phyloP scores from a whole-genome alignment of 2,797 vertebrate species.

The Lepus oiostolus region DNA sequence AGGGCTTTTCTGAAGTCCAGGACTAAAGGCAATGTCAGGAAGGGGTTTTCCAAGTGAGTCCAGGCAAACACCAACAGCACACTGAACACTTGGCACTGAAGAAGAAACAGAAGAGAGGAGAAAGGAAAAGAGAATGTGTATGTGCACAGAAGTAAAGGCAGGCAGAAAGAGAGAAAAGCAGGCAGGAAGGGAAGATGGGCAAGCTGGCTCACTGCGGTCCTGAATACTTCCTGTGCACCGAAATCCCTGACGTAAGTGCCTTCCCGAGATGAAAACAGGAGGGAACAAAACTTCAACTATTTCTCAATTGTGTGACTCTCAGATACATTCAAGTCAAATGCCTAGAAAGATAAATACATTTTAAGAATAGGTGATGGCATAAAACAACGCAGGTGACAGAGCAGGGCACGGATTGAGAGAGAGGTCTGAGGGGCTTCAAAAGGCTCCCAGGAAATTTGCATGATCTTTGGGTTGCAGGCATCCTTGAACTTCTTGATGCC shows the following conservation, averaged over 20 bases:
- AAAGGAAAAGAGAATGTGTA: neutral
- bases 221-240: neutral
- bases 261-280: neutral
- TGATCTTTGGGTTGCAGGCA: too few relatives aligned
- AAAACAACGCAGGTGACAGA: neutral
- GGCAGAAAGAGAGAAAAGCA: neutral
- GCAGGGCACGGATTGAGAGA: neutral
- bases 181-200: neutral
- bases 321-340: slow-evolving; percentile 12
- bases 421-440: too few relatives aligned
- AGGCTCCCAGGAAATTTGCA: too few relatives aligned
- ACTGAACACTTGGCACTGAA: neutral
- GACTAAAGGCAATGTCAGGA: neutral
- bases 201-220: neutral
- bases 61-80: neutral
- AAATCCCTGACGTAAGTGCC: neutral
- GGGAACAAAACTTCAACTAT: neutral
- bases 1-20: neutral
- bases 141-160: neutral
- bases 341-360: neutral
- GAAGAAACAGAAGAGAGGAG: neutral
- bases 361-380: neutral
- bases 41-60: neutral
- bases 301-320: neutral
- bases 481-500: too few relatives aligned